phyloP scores from a whole-genome alignment of 2,888 invertebrate genomes.

The Spodoptera littoralis region DNA sequence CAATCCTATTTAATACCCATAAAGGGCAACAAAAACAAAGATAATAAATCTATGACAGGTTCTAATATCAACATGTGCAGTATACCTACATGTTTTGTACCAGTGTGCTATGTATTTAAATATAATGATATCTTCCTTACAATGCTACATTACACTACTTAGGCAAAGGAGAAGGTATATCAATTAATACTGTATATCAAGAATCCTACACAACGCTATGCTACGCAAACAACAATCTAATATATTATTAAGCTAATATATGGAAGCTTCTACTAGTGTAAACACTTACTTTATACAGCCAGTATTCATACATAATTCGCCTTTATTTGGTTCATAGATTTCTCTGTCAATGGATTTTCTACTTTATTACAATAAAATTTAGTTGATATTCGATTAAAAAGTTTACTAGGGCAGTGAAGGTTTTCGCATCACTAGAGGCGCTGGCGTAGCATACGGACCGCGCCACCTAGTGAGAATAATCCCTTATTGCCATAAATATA shows the following conservation, averaged over 20 bases:
- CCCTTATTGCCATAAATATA: no score
- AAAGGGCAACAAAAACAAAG: no score
- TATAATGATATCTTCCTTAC: conserved; percentile 54
- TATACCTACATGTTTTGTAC: conserved; percentile 42
- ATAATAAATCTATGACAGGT: conserved; percentile 2
- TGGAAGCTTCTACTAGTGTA: conserved; percentile 77
- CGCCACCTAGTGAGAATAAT: no score
- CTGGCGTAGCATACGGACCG: no score
- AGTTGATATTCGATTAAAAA: neutral
- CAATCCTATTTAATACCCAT: no score
- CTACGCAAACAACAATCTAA: conserved; percentile 66
- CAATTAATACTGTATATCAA: conserved; percentile 77
- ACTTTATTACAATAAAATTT: no score
- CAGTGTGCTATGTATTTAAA: conserved; percentile 46
- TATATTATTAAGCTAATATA: conserved; percentile 70
- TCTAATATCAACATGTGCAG: conserved; percentile 46
- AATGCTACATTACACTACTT: conserved; percentile 50
- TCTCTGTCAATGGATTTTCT: no score
- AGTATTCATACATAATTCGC: no score
- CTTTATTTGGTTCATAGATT: neutral
- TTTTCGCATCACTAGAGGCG: no score
- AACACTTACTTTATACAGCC: conserved; percentile 20
- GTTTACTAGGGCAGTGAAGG: neutral
- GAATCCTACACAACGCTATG: conserved; percentile 60
- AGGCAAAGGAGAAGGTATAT: conserved; percentile 75